phyloP scores from a whole-genome alignment of 2,797 vertebrate species.

The Gymnopithys bicolor region DNA sequence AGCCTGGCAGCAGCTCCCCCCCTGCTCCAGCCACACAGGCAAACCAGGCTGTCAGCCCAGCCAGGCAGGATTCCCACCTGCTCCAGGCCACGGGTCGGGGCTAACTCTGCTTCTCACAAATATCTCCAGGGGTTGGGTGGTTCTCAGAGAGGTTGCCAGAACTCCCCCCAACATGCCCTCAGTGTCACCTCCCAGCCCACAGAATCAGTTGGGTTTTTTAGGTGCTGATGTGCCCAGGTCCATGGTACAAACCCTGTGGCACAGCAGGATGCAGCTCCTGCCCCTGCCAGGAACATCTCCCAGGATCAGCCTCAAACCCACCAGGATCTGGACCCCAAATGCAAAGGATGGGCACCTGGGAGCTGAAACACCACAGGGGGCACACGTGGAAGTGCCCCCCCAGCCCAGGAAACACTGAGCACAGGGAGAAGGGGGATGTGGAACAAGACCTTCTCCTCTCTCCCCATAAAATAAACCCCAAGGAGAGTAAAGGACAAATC shows the following conservation, averaged over 20 bases:
- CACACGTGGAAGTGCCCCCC: accelerated
- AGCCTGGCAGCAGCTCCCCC: background rate
- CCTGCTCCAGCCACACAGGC: background rate
- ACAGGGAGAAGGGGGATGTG: accelerated
- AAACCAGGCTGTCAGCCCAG: background rate
- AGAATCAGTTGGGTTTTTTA: background rate
- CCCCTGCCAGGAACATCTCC: background rate
- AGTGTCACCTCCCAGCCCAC: accelerated
- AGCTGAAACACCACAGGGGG: background rate
- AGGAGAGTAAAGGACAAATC: background rate
- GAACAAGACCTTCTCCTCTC: accelerated
- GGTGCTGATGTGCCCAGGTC: background rate
- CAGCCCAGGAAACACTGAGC: background rate
- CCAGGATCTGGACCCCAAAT: accelerated
- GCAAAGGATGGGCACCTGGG: background rate
- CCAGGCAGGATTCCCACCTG: constrained; percentile 42
- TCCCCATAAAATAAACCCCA: background rate
- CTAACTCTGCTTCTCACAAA: background rate
- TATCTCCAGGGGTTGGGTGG: accelerated
- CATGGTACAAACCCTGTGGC: accelerated
- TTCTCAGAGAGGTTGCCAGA: background rate
- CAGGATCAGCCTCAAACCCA: accelerated
- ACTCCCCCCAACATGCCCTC: accelerated
- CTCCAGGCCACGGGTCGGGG: background rate
- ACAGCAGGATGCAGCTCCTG: accelerated